Percentiles rank a stretch among this genome's conserved stretches.
Evolutionary conservation across 1,140 invertebrate species (phyloP).

Genomic region (Cecropterus lyciades): DNA sequence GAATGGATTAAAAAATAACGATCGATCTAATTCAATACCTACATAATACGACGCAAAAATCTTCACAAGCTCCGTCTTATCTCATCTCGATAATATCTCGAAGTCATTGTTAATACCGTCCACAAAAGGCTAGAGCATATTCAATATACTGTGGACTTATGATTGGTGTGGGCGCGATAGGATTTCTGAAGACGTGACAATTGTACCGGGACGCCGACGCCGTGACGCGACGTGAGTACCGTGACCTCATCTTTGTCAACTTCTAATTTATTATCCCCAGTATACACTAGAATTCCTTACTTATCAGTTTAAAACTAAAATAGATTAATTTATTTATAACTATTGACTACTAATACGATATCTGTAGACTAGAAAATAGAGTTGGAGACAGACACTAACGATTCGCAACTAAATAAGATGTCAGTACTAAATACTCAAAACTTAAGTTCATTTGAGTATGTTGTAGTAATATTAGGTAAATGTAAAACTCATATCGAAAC

Average conservation of each 20-base stretch:
- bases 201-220: slow-evolving; percentile 52
- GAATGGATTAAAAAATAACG: background rate
- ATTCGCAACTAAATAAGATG: too few relatives aligned
- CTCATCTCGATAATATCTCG: slow-evolving; percentile 29
- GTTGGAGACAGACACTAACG: too few relatives aligned
- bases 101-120: slow-evolving; percentile 28
- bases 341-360: too few relatives aligned
- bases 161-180: slow-evolving; percentile 44
- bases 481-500: too few relatives aligned
- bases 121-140: slow-evolving; percentile 34
- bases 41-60: slow-evolving; percentile 5
- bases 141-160: slow-evolving; percentile 31
- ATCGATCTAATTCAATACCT: slow-evolving; percentile 6
- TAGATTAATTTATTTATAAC: too few relatives aligned
- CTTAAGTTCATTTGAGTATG: too few relatives aligned
- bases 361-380: too few relatives aligned
- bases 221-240: slow-evolving; percentile 9
- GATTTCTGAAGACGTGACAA: slow-evolving; percentile 67
- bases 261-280: background rate
- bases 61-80: slow-evolving; percentile 18
- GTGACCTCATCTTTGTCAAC: slow-evolving; percentile 16
- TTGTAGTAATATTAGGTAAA: too few relatives aligned
- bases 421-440: too few relatives aligned
- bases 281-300: background rate
- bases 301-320: background rate